These are phyloP conservation scores for Melanotaenia parkinsoni DNA, from an alignment of 2,797 vertebrate species.

Conservation along the genomic window DNA sequence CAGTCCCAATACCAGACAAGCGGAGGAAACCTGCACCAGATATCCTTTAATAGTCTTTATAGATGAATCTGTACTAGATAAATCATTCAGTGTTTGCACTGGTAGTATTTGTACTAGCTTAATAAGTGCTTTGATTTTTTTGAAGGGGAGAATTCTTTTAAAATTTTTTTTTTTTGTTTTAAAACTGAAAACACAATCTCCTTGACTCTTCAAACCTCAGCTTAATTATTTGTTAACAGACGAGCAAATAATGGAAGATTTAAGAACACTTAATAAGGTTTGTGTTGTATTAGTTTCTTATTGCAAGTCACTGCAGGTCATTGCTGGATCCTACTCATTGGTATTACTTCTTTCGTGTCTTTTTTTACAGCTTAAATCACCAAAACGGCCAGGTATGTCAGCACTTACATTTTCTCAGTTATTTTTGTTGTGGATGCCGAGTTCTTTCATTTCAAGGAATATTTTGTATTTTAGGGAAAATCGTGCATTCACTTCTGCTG, in stretches of 20 bases:
- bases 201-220: slow-evolving; percentile 90
- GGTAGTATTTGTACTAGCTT: neutral
- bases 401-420: neutral
- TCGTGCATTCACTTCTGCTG: no score
- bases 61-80: neutral
- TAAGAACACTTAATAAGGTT: slow-evolving; percentile 96
- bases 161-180: neutral
- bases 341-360: slow-evolving; percentile 46
- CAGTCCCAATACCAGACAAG: slow-evolving; percentile 98
- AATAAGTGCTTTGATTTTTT: neutral
- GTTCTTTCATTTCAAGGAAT: no score
- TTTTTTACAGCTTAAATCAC: slow-evolving; percentile 92
- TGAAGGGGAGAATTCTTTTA: neutral
- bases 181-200: slow-evolving; percentile 32
- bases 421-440: neutral
- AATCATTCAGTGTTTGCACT: neutral
- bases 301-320: neutral
- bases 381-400: slow-evolving; percentile 93
- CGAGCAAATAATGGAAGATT: slow-evolving; percentile 98
- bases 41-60: slow-evolving; percentile 84
- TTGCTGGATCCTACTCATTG: neutral
- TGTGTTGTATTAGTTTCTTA: neutral
- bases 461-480: no score
- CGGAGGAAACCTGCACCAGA: slow-evolving; percentile 97
- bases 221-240: slow-evolving; percentile 97